Percentiles rank a stretch among this genome's conserved stretches.
Conservation (phyloP, 2,797 vertebrate species). For the Myoxocephalus aenaeus region DNA sequence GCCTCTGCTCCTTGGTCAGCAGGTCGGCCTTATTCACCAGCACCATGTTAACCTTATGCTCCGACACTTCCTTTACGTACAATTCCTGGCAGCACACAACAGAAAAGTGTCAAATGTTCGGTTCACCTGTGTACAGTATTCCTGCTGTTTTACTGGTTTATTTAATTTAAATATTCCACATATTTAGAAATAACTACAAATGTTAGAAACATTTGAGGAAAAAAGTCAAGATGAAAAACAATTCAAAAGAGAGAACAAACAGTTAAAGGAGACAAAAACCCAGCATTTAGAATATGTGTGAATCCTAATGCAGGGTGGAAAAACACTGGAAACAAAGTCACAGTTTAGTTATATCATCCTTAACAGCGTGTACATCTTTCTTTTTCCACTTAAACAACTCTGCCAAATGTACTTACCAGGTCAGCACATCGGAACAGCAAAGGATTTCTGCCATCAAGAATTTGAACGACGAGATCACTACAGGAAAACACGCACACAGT, state of each 20-base stretch:
- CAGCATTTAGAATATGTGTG: background rate
- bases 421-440: conserved; percentile 95
- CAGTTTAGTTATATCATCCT: background rate
- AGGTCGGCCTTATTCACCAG: conserved; percentile 97
- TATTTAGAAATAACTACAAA: background rate
- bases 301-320: background rate
- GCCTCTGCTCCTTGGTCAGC: conserved; percentile 89
- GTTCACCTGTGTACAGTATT: background rate
- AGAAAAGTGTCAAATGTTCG: background rate
- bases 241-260: background rate
- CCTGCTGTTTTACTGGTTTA: background rate
- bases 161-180: background rate
- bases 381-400: background rate
- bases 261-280: background rate
- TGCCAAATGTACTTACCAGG: conserved; percentile 85
- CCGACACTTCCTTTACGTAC: conserved; percentile 90
- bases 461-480: conserved; percentile 96
- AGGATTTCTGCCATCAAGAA: conserved; percentile 96
- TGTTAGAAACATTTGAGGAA: background rate
- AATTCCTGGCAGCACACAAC: conserved; percentile 84
- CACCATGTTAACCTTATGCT: conserved; percentile 92
- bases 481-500: conserved; percentile 25
- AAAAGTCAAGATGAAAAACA: background rate
- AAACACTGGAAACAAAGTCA: background rate
- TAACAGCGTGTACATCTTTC: background rate